These are phyloP conservation scores for Aplysina aerophoba DNA, from an alignment of 37 sponge, comb jelly and placozoan species.

Conservation along the genomic window DNA sequence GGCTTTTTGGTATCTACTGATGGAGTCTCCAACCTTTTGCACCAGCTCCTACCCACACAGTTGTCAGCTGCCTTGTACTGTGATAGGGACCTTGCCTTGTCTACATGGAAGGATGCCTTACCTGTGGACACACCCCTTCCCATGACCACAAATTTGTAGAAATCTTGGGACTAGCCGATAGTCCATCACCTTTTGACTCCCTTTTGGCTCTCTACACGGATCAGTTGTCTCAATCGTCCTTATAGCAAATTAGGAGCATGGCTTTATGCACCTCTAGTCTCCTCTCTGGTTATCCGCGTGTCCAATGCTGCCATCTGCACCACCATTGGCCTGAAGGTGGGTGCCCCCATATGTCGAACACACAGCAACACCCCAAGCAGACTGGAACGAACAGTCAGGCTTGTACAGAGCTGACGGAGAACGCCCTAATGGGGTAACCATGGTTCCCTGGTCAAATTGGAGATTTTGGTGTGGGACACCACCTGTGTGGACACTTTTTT, in stretches of 20 bases:
- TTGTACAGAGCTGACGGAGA: constrained; percentile 13
- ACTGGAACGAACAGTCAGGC: constrained; percentile 5
- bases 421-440: background rate
- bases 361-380: background rate
- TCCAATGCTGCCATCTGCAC: background rate
- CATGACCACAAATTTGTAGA: too few species aligned
- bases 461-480: too few species aligned
- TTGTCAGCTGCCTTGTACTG: background rate
- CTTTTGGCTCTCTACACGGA: background rate
- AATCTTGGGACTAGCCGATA: background rate
- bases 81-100: constrained; percentile 8
- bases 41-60: too few species aligned
- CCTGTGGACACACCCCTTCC: background rate
- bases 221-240: background rate
- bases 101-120: background rate
- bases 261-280: background rate
- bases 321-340: too few species aligned
- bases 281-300: background rate
- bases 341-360: constrained; percentile 13
- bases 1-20: too few species aligned
- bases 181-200: constrained; percentile 12
- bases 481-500: background rate
- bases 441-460: constrained; percentile 19
- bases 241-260: background rate
- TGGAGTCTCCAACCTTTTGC: too few species aligned